These are phyloP conservation scores for Hydrolagus affinis DNA, from an alignment of 2,113 vertebrate species.

Conservation along the genomic window DNA sequence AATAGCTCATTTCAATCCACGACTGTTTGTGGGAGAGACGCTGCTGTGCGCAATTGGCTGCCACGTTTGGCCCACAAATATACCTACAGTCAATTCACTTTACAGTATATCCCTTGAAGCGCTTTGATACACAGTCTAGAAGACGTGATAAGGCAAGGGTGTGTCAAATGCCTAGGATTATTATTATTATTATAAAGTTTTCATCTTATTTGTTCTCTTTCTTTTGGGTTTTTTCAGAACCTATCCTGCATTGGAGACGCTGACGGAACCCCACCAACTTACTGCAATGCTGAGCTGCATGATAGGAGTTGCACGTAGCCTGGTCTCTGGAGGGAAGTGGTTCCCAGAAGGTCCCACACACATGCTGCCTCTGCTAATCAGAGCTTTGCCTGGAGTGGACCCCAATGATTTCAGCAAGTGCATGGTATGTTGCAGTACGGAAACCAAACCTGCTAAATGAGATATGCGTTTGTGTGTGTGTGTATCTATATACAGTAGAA, in stretches of 20 bases:
- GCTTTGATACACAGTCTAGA: no score
- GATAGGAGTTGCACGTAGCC: constrained; percentile 89
- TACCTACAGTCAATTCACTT: no score
- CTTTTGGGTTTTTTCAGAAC: constrained; percentile 58
- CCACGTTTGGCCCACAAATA: no score
- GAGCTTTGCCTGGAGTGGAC: constrained; percentile 91
- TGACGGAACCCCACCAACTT: constrained; percentile 96
- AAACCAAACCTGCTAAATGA: neutral
- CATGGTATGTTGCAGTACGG: constrained; percentile 66
- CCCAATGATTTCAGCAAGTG: constrained; percentile 99
- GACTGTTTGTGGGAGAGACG: no score
- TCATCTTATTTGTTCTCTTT: constrained; percentile 15
- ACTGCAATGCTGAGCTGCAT: constrained; percentile 95
- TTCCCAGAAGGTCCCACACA: constrained; percentile 94
- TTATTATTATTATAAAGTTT: no score
- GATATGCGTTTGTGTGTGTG: no score
- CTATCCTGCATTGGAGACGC: constrained; percentile 89
- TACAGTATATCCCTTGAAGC: no score
- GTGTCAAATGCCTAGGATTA: no score
- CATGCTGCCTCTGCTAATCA: constrained; percentile 93
- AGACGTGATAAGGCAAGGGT: no score
- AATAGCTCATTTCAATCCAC: no score
- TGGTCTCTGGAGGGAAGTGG: constrained; percentile 77
- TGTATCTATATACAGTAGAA: no score
- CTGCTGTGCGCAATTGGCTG: no score